Conservation (phyloP, 2,113 vertebrate species). For the Delphinus delphis region DNA sequence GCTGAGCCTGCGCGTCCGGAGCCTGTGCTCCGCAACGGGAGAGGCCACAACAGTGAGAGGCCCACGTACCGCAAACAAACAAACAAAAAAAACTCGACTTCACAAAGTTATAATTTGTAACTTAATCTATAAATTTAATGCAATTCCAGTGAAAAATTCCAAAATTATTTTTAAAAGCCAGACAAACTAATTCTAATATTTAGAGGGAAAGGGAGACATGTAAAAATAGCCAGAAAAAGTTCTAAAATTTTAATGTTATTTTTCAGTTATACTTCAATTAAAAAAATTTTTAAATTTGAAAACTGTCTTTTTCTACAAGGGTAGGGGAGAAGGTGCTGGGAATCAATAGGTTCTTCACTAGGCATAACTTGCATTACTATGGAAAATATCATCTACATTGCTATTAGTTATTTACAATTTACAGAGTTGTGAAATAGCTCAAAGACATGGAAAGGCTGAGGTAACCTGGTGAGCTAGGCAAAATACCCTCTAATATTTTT, state of each 20-base stretch:
- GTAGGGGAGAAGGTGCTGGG: background rate
- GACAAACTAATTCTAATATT: background rate
- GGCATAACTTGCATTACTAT: background rate
- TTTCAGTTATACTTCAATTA: background rate
- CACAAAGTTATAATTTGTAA: constrained; percentile 35
- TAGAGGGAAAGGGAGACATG: background rate
- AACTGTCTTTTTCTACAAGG: background rate
- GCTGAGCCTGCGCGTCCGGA: too few species aligned
- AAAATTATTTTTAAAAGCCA: constrained; percentile 24
- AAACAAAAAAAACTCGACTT: background rate
- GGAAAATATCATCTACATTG: background rate
- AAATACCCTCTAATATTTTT: background rate
- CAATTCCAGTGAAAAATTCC: background rate
- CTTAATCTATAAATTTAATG: constrained; percentile 55
- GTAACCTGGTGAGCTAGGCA: background rate
- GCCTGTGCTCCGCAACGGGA: too few species aligned
- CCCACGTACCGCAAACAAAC: too few species aligned
- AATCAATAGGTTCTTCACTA: too few species aligned
- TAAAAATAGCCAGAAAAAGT: background rate
- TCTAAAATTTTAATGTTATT: background rate
- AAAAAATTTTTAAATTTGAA: background rate
- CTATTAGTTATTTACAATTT: background rate
- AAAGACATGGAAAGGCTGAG: background rate
- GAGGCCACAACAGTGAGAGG: too few species aligned
- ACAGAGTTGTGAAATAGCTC: background rate